Conservation (phyloP, 53 echinoderm and acorn worm genomes). For the Henricia sp. region DNA sequence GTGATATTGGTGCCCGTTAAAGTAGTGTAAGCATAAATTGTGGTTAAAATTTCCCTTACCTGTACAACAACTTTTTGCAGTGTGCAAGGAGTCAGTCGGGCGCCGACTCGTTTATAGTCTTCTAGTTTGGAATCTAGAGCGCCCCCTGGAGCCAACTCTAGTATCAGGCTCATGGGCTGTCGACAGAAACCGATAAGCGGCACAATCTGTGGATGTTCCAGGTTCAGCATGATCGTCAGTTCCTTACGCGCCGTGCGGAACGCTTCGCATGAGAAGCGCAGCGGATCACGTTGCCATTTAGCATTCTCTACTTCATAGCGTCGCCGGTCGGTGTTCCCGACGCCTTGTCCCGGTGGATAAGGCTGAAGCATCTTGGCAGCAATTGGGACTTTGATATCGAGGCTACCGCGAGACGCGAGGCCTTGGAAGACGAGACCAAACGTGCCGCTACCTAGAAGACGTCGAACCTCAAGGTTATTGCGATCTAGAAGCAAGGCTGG, state of each 20-base stretch:
- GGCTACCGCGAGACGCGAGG: slow-evolving; percentile 5
- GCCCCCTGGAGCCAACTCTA: slow-evolving; percentile 92
- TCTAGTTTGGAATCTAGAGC: slow-evolving; percentile 83
- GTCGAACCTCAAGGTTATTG: slow-evolving; percentile 69
- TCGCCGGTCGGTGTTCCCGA: slow-evolving; percentile 74
- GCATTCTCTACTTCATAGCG: slow-evolving; percentile 90
- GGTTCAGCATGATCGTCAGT: slow-evolving; percentile 82
- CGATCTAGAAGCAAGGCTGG: slow-evolving; percentile 70
- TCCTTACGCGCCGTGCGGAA: slow-evolving; percentile 94
- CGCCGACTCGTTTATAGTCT: slow-evolving; percentile 90
- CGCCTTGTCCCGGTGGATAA: slow-evolving; percentile 90
- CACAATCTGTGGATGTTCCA: slow-evolving; percentile 89
- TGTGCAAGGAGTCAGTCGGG: slow-evolving; percentile 75
- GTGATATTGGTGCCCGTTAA: no score
- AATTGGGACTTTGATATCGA: slow-evolving; percentile 56
- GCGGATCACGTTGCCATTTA: slow-evolving; percentile 89
- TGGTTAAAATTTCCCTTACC: slow-evolving; percentile 70
- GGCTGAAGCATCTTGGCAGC: slow-evolving; percentile 96
- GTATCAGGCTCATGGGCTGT: slow-evolving; percentile 90
- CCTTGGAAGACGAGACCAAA: slow-evolving; percentile 98
- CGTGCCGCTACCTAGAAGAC: slow-evolving; percentile 92
- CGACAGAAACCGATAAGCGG: slow-evolving; percentile 86
- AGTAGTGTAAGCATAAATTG: no score
- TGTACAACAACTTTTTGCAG: slow-evolving; percentile 81
- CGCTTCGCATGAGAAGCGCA: slow-evolving; percentile 87